phyloP scores from a whole-genome alignment of 2,888 invertebrate genomes.

The Melanargia galathea region DNA sequence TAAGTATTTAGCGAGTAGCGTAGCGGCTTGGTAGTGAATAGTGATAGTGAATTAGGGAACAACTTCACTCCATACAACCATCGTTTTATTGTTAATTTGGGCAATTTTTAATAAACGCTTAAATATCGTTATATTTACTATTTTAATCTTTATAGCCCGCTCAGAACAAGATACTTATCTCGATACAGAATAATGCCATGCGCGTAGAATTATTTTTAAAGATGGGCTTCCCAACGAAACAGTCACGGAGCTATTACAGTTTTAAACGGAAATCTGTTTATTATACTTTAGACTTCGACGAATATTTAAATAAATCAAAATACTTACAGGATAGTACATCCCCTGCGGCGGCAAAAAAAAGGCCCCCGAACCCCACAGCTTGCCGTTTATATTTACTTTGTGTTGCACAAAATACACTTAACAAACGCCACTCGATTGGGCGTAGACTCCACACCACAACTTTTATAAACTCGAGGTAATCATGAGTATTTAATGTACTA shows the following conservation, averaged over 20 bases:
- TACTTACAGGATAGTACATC: conserved; percentile 98
- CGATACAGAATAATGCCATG: conserved; percentile 16
- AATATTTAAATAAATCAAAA: conserved; percentile 40
- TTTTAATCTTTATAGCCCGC: neutral
- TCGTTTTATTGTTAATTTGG: conserved; percentile 19
- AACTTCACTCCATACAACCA: conserved; percentile 33
- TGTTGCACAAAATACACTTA: conserved; percentile 82
- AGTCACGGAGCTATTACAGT: neutral
- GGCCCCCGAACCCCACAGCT: conserved; percentile 98
- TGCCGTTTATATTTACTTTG: conserved; percentile 89
- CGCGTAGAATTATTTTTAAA: conserved; percentile 18
- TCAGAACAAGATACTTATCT: neutral
- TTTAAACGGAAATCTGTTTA: neutral
- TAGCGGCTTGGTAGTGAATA: conserved; percentile 22
- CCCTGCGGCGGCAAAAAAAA: conserved; percentile 98
- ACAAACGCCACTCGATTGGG: conserved; percentile 72
- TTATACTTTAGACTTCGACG: neutral
- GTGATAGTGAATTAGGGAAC: conserved; percentile 14
- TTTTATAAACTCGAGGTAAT: conserved; percentile 75
- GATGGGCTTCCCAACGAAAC: neutral
- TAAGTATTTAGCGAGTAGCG: conserved; percentile 21
- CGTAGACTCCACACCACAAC: conserved; percentile 76
- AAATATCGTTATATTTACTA: neutral
- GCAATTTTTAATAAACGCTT: neutral
- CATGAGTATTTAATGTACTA: conserved; percentile 74